Evolutionary conservation across 2,113 vertebrate genomes (phyloP), one percentile per base, ranked within the genome.

Genomic region (Cyprinodon variegatus): DNA sequence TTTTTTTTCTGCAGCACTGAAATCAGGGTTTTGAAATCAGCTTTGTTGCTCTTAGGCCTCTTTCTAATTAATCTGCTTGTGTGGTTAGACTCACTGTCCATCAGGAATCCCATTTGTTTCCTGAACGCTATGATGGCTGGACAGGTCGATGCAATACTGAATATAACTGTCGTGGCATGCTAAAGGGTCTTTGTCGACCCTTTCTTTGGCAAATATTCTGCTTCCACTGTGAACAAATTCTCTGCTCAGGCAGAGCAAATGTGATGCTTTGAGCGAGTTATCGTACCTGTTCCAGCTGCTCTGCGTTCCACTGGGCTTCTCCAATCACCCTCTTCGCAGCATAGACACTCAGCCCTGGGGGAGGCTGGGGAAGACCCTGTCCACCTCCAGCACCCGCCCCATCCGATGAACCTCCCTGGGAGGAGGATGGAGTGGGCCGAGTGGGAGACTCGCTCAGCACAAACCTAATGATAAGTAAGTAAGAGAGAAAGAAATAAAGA

Each of bases 271-370:
- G 15, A 73, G 29, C 57, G 17, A 39, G 39, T 20, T 20, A 61
- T 0, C 41, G 46, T 94, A 99, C 98, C 97, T 99, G 98, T 87
- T 99, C 97, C 20, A 99, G 87, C 70, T 98, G 96, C 88, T 99
- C 98, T 13, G 98, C 95, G 10, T 96, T 98, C 98, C 98, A 99
- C 0, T 96, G 97, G 20, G 93, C 95, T 87, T 99, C 98, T 83
- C 98, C 98, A 81, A 99, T 96, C 75, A 99, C 95, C 80, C 98
- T 95, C 72, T 98, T 99, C 74, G 96, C 98, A 77, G 96, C 96
- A 74, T 98, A 98, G 80, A 99, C 96, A 76, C 97, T 99, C 97
- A 99, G 97, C 61, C 98, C 98, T 8, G 98, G 97, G 79, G 98
- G 97, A 14, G 96, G 96, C 66, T 98, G 98, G 77, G 98, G 97